phyloP scores from a whole-genome alignment of 2,797 vertebrate genomes.

The Salarias fasciatus region DNA sequence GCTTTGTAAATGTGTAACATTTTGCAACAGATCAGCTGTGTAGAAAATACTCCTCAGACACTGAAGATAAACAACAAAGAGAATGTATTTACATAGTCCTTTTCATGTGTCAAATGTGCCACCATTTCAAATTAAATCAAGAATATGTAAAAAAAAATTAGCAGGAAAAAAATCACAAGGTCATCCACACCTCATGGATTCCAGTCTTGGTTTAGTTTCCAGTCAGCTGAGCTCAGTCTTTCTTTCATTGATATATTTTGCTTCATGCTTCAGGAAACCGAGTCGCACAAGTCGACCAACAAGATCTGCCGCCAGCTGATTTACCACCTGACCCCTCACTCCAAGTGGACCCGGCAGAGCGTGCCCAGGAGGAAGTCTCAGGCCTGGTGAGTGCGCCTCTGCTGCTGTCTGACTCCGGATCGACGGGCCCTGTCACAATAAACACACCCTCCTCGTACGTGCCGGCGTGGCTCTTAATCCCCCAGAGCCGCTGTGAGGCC shows the following conservation, averaged over 20 bases:
- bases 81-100: too few species aligned
- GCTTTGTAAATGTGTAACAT: constrained; percentile 9
- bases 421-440: background rate
- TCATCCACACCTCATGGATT: too few species aligned
- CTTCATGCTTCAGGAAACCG: constrained; percentile 78
- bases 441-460: constrained; percentile 4
- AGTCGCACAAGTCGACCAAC: constrained; percentile 88
- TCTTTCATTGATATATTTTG: too few species aligned
- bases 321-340: constrained; percentile 92
- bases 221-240: too few species aligned
- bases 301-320: constrained; percentile 93
- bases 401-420: background rate
- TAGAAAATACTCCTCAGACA: too few species aligned
- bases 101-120: too few species aligned
- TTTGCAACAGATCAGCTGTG: constrained; percentile 1
- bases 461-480: constrained; percentile 20
- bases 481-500: constrained; percentile 5
- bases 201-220: too few species aligned
- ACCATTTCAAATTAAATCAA: too few species aligned
- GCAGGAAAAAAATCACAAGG: too few species aligned
- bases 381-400: constrained; percentile 83
- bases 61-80: too few species aligned
- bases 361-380: constrained; percentile 86
- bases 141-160: too few species aligned
- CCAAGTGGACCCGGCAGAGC: constrained; percentile 84